phyloP scores from a whole-genome alignment of 2,113 vertebrate genomes.

The Ginglymostoma cirratum region DNA sequence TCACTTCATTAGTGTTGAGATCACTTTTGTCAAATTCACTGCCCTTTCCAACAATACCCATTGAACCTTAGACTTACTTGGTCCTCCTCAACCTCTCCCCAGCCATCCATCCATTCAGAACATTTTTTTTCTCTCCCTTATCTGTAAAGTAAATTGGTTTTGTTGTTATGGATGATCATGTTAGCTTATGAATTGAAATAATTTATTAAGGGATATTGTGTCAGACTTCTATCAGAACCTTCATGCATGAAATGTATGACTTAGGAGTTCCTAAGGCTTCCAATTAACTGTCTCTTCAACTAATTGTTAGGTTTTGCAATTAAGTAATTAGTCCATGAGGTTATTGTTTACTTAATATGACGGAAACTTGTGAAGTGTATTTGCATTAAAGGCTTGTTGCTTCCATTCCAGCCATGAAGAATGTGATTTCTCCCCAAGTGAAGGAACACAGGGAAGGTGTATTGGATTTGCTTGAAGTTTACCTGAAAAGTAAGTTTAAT shows the following conservation, averaged over 20 bases:
- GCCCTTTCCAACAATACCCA: neutral
- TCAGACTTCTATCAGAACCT: neutral
- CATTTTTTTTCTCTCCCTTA: neutral
- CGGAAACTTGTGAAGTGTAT: neutral
- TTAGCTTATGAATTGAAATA: neutral
- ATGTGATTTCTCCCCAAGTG: conserved; percentile 68
- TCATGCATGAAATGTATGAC: neutral
- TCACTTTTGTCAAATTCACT: neutral
- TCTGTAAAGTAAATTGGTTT: neutral
- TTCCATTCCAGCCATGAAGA: conserved; percentile 67
- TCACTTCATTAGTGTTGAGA: neutral
- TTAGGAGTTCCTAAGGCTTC: neutral
- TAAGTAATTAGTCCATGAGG: neutral
- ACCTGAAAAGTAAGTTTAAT: conserved; percentile 73
- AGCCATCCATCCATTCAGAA: neutral
- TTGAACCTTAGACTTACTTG: neutral
- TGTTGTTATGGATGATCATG: neutral
- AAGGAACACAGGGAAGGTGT: conserved; percentile 81
- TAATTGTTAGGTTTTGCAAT: neutral
- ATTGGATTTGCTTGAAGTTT: conserved; percentile 79
- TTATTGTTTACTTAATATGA: neutral
- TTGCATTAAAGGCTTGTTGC: conserved; percentile 35
- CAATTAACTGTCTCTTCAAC: neutral
- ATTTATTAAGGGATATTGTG: neutral
- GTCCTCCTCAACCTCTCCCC: neutral